Evolutionary conservation across 2,888 invertebrate species (phyloP), one percentile per base, ranked within the genome.

Genomic region (Acleris literana): DNA sequence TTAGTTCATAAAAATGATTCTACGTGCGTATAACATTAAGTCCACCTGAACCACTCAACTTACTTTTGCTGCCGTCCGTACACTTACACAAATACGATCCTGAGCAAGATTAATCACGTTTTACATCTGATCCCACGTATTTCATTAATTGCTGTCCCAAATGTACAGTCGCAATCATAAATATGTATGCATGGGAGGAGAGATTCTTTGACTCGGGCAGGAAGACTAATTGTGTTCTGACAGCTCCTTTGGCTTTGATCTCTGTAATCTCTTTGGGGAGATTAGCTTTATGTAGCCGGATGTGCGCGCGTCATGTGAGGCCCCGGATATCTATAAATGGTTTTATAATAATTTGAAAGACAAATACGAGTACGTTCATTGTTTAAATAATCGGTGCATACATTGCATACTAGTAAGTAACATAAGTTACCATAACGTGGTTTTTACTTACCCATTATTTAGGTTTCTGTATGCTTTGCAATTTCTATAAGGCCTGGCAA

Each of bases 61-160:
- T 39, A 39, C 11, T 39, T 39, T 3, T 39, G 39, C 4, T 39
- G 39, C 39, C 39, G 39, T 13, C 39, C 13, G 59, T 29, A 25
- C 57, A 52, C 52, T 22, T 51, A 69, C 62, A 64, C 68, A 71
- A 69, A 69, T 70, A 67, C 64, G 63, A 51, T 51, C 69, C 64
- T 64, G 71, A 71, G 65, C 58, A 69, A 73, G 74, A 74, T 76
- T 73, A 73, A 76, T 76, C 72, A 74, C 74, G 72, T 74, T 70
- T 70, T 62, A 68, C 71, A 71, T 69, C 68, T 69, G 69, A 70
- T 61, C 63, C 68, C 60, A 65, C 65, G 68, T 62, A 59, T 68
- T 63, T 57, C 68, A 62, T 68, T 68, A 66, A 66, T 66, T 65
- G 62, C 65, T 68, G 68, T 68, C 61, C 65, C 65, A 53, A 68